Conservation (phyloP, 1,140 invertebrate species). For the Dysdera silvatica region DNA sequence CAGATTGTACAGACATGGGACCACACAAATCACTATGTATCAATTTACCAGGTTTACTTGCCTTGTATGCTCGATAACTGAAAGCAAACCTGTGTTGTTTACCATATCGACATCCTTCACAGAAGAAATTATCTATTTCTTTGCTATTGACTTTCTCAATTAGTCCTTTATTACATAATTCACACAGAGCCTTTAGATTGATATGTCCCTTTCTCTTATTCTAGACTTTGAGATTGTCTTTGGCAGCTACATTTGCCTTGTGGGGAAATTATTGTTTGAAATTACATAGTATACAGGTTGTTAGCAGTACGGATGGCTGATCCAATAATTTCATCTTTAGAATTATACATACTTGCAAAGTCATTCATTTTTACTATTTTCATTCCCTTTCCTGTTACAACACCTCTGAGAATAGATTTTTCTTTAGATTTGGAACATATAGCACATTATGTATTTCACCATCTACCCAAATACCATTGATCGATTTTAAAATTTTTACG, state of each 20-base stretch:
- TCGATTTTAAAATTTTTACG: background rate
- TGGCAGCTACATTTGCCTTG: background rate
- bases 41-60: constrained; percentile 30
- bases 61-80: background rate
- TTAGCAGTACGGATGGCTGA: background rate
- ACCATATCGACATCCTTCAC: background rate
- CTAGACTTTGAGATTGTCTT: constrained; percentile 7
- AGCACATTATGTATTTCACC: background rate
- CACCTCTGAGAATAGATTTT: background rate
- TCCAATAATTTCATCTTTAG: background rate
- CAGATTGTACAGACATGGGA: constrained; percentile 37
- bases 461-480: background rate
- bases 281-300: constrained; percentile 2
- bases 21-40: constrained; percentile 41
- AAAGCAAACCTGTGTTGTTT: background rate
- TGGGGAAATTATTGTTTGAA: background rate
- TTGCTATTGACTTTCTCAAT: background rate
- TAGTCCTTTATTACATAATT: constrained; percentile 3
- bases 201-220: constrained; percentile 14
- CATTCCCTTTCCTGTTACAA: background rate
- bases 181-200: background rate
- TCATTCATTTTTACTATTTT: background rate
- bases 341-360: background rate
- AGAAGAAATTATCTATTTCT: background rate
- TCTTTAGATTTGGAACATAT: background rate